Evolutionary conservation across 2,797 vertebrate species (phyloP), one percentile per base, ranked within the genome.

Genomic region (Chaenodraco wilsoni): DNA sequence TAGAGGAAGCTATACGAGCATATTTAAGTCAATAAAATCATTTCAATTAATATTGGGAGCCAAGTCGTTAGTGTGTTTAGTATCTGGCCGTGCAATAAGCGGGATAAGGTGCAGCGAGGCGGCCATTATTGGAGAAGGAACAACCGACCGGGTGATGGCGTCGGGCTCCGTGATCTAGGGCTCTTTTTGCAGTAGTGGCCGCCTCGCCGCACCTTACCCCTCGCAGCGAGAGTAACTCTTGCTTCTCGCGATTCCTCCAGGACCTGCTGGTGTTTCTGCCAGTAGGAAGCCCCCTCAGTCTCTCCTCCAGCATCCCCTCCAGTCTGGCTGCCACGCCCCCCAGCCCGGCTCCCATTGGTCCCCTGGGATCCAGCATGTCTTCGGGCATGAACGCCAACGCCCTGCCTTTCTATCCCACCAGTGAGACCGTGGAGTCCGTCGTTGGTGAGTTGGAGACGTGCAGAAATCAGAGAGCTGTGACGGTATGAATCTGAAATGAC

Each of bases 341-440:
- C 0, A 98, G 97, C 93, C 98, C 97, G 0, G 92, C 96, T 55
- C 95, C 96, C 17, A 96, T 96, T 0, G 97, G 97, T 72, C 95
- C 94, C 0, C 95, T 93, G 0, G 96, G 95, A 81, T 92, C 94
- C 79, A 92, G 96, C 90, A 94, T 96, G 57, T 90, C 95, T 60
- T 96, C 98, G 6, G 97, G 97, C 91, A 99, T 99, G 98, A 99
- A 99, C 56, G 98, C 98, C 87, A 99, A 99, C 41, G 98, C 98
- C 46, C 94, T 99, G 89, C 98, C 98, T 65, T 99, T 99, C 92
- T 99, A 99, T 86, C 98, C 98, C 70, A 98, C 98, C 91, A 99
- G 97, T 65, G 98, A 99, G 93, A 99, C 98, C 0, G 98, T 99
- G 74, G 98, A 99, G 92, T 99, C 98, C 7, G 98, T 99, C 62